Percentiles rank a stretch among this genome's conserved stretches.
Evolutionary conservation across 92 coral and sea anemone species (phyloP).

Genomic region (Bergia sp.): DNA sequence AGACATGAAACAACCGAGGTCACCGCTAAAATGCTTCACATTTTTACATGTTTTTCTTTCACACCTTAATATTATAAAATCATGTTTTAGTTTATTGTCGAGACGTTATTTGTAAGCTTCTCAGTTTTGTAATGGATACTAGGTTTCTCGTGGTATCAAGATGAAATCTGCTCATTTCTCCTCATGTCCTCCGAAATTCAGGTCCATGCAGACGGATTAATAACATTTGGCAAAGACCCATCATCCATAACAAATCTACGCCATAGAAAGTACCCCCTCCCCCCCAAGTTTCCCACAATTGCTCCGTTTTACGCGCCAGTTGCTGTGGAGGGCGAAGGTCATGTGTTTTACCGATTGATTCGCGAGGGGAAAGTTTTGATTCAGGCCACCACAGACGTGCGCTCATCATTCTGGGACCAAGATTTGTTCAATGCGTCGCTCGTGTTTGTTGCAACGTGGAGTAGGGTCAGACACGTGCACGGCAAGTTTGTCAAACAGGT

Average conservation of each 20-base stretch:
- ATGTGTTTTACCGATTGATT: constrained; percentile 73
- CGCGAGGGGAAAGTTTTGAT: constrained; percentile 51
- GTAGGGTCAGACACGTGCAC: constrained; percentile 59
- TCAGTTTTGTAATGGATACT: not conserved
- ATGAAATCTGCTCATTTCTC: not conserved
- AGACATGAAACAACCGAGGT: not conserved
- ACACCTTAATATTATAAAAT: not conserved
- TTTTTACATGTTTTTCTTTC: not conserved
- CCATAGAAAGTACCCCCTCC: constrained; percentile 72
- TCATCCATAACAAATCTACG: constrained; percentile 19
- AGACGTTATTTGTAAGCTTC: not conserved
- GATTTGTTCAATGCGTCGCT: constrained; percentile 67
- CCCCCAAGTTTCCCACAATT: constrained; percentile 59
- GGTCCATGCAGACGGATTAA: constrained; percentile 83
- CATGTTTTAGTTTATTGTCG: not conserved
- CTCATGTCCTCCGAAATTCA: constrained; percentile 7
- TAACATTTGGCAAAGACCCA: constrained; percentile 67
- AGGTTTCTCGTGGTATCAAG: not conserved
- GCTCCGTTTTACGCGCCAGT: constrained; percentile 82
- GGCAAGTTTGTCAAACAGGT: constrained; percentile 65
- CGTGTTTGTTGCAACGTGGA: constrained; percentile 89
- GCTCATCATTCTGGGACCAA: constrained; percentile 64
- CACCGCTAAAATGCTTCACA: not conserved
- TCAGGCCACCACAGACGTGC: constrained; percentile 78
- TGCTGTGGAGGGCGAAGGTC: constrained; percentile 40